phyloP scores from a whole-genome alignment of 2,113 vertebrate genomes.

The Scytalopus superciliaris region DNA sequence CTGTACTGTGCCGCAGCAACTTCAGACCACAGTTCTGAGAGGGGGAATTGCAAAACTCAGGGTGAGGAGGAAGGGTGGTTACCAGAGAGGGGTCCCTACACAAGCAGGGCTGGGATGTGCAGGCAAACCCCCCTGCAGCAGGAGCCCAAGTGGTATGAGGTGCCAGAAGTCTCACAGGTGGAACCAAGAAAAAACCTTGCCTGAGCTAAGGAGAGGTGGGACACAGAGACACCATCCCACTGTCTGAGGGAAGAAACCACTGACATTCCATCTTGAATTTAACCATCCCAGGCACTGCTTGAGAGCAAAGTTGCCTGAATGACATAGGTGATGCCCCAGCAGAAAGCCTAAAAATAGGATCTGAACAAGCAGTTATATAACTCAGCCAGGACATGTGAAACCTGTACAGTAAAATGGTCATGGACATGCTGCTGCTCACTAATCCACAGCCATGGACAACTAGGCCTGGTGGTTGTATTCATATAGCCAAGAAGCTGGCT shows the following conservation, averaged over 20 bases:
- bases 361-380: not conserved
- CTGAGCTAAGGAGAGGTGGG: not conserved
- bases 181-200: not conserved
- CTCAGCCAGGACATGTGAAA: not conserved
- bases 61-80: not conserved
- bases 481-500: not conserved
- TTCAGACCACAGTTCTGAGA: not conserved
- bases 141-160: fast-evolving
- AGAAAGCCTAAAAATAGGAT: not conserved
- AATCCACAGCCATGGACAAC: not conserved
- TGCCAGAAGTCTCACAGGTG: not conserved
- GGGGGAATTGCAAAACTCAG: not conserved
- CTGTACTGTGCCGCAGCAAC: not conserved
- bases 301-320: not conserved
- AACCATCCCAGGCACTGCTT: not conserved
- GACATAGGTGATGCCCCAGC: not conserved
- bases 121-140: not conserved
- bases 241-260: not conserved
- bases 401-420: not conserved
- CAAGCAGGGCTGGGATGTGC: not conserved
- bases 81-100: not conserved
- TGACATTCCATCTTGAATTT: not conserved
- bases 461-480: not conserved
- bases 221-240: not conserved
- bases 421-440: not conserved